Percentiles rank a stretch among this genome's conserved stretches.
Conservation (phyloP, 30 jellyfish, hydroid and myxozoan genomes). For the Turritopsis rubra region DNA sequence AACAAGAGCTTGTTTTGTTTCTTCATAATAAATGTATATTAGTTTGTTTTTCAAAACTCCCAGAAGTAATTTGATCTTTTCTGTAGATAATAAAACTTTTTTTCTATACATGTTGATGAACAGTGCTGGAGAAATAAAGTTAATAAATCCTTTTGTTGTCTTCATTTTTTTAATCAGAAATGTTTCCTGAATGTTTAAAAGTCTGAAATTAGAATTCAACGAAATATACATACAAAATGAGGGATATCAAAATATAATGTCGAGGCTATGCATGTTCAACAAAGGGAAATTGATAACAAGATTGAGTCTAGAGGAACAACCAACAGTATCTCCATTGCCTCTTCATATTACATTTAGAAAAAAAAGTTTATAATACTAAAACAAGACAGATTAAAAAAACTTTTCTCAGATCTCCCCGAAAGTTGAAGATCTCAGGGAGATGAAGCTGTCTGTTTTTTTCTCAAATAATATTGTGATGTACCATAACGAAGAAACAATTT, state of each 20-base stretch:
- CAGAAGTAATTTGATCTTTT: background rate
- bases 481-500: background rate
- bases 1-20: background rate
- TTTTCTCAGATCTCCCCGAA: too few relatives aligned
- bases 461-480: too few relatives aligned
- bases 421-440: background rate
- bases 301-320: too few relatives aligned
- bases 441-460: background rate
- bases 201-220: background rate
- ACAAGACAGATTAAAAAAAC: too few relatives aligned
- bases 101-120: background rate
- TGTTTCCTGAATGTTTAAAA: background rate
- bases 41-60: background rate
- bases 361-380: too few relatives aligned
- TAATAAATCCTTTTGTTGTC: background rate
- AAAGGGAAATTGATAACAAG: too few relatives aligned
- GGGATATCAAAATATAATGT: background rate
- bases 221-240: background rate
- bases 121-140: background rate
- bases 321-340: too few relatives aligned
- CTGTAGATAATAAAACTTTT: background rate
- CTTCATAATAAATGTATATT: background rate
- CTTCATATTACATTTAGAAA: too few relatives aligned
- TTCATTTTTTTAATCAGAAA: background rate
- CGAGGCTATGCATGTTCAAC: too few relatives aligned